Evolutionary conservation across 2,888 invertebrate genomes (phyloP), one percentile per base, ranked within the genome.

Genomic region (Epsilonema sp.): DNA sequence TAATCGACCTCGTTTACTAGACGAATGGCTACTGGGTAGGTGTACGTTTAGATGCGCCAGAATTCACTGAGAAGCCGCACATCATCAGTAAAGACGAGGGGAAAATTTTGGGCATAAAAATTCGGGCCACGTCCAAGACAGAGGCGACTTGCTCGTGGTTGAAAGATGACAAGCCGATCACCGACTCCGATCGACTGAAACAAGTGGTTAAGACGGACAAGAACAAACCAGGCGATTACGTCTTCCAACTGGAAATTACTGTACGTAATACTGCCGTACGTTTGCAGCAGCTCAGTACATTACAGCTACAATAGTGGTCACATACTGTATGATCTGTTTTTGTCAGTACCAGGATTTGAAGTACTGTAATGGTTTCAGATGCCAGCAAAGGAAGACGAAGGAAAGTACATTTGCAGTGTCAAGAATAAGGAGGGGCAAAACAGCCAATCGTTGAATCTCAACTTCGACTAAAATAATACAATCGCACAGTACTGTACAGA

Each of bases 31-130:
- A n/a, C n/a, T n/a, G n/a, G n/a, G n/a, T n/a, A n/a, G 31, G 8
- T 31, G 31, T 11, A 16, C 8, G 47, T 57, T 40, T 48, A 63
- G 63, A 63, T 46, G 63, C 63, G n/a, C 63, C 63, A 26, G 63
- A 63, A 41, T 63, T 63, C 55, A 58, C 60, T 49, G 63, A 64
- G 49, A 63, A 63, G 52, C 63, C 63, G 37, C 60, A 63, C 53
- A 63, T 63, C 52, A 60, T 62, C 31, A 62, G 64, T 47, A 53
- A 59, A 44, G 63, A 63, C 49, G 58, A 57, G 31, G 63, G 63
- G 46, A 61, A 60, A 49, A 52, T 61, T 25, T 58, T 63, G 50
- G 55, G 54, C 38, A 63, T 63, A 51, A 63, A 63, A 51, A 21
- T 36, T 38, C 55, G 61, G 36, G 62, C 57, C 46, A 63, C 63